Percentiles rank a stretch among this genome's conserved stretches.
Conservation (phyloP, 2,888 invertebrate genomes). For the Dolichomitus sp. region DNA sequence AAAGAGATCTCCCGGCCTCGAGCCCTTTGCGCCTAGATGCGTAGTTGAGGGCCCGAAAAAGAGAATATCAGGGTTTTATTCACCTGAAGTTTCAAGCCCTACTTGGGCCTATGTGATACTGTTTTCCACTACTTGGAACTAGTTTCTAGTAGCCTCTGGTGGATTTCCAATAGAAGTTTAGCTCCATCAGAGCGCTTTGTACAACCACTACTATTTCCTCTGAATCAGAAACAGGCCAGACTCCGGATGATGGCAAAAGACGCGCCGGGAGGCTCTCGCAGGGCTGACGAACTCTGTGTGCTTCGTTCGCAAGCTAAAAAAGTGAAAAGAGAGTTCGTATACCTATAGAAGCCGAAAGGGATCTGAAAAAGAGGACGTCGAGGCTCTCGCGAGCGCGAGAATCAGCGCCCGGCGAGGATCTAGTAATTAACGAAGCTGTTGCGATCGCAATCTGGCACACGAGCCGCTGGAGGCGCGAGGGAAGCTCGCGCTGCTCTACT, state of each 20-base stretch:
- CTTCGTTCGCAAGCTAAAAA: conserved; percentile 43
- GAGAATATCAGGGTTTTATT: no score
- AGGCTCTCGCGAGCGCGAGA: conserved; percentile 66
- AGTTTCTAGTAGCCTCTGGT: conserved; percentile 20
- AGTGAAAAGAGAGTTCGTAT: conserved; percentile 45
- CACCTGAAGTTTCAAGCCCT: no score
- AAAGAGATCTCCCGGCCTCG: no score
- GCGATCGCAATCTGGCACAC: conserved; percentile 81
- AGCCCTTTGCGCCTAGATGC: no score
- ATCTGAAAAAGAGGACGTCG: conserved; percentile 42
- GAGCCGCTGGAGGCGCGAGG: conserved; percentile 75
- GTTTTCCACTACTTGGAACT: neutral
- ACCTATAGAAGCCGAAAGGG: conserved; percentile 36
- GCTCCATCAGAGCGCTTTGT: conserved; percentile 7
- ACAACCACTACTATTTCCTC: neutral
- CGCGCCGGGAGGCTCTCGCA: conserved; percentile 42
- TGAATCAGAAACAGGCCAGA: conserved; percentile 37
- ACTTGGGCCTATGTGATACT: no score
- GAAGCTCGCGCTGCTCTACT: conserved; percentile 31
- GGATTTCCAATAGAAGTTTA: conserved; percentile 17
- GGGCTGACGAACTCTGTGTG: conserved; percentile 45
- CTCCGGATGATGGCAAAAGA: conserved; percentile 42
- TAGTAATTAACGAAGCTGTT: conserved; percentile 83
- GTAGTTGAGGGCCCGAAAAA: no score
- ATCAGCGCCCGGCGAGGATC: conserved; percentile 73